Evolutionary conservation across 2,888 invertebrate species (phyloP).

Genomic region (Himalopsyche tibetana): DNA sequence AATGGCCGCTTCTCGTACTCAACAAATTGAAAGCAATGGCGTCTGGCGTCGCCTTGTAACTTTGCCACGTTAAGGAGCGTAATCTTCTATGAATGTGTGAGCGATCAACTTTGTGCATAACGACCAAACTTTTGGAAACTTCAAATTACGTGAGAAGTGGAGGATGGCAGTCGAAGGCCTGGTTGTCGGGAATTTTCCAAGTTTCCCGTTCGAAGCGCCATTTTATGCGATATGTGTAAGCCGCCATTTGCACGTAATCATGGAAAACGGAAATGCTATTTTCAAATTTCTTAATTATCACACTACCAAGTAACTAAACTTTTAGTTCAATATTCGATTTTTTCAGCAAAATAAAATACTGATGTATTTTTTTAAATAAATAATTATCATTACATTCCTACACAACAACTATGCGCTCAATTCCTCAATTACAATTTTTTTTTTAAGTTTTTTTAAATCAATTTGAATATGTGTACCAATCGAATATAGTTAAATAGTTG

Average conservation of each 20-base stretch:
- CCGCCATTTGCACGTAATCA: slow-evolving; percentile 38
- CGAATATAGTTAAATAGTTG: too few species aligned
- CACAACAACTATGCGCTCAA: too few species aligned
- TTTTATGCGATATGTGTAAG: slow-evolving; percentile 17
- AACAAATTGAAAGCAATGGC: slow-evolving; percentile 59
- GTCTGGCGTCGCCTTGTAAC: slow-evolving; percentile 33
- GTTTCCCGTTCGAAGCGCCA: slow-evolving; percentile 37
- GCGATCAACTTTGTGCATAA: slow-evolving; percentile 64
- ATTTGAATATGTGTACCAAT: too few species aligned
- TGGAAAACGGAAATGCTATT: not conserved
- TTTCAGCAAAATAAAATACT: too few species aligned
- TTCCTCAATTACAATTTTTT: too few species aligned
- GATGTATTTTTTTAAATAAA: too few species aligned
- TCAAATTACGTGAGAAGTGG: slow-evolving; percentile 63
- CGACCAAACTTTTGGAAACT: slow-evolving; percentile 61
- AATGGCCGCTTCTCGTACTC: slow-evolving; percentile 51
- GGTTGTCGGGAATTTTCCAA: slow-evolving; percentile 37
- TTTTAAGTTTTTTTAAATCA: too few species aligned
- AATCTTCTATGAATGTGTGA: slow-evolving; percentile 48
- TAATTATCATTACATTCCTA: too few species aligned
- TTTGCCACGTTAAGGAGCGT: slow-evolving; percentile 29
- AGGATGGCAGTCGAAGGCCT: slow-evolving; percentile 1
- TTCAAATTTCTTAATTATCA: not conserved
- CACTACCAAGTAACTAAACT: not conserved
- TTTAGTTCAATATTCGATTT: too few species aligned